Evolutionary conservation across 2,888 invertebrate genomes (phyloP).

Genomic region (Merodon equestris): DNA sequence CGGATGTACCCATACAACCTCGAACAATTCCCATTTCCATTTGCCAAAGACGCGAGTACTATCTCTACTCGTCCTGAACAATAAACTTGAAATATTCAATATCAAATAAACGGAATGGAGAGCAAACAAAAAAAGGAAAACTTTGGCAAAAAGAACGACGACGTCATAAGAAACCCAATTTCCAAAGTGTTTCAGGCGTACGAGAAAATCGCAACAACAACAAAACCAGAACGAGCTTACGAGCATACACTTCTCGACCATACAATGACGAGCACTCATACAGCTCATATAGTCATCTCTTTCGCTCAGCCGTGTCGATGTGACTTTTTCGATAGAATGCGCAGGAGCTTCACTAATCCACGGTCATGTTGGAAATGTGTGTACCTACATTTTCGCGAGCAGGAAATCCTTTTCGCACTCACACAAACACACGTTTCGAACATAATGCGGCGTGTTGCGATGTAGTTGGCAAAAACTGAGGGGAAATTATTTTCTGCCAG

Average conservation of each 20-base stretch:
- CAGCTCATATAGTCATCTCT: conserved; percentile 17
- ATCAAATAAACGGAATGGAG: conserved; percentile 1
- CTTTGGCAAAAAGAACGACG: conserved; percentile 53
- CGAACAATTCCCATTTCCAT: background rate
- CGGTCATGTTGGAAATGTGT: conserved; percentile 3
- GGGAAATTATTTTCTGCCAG: conserved; percentile 21
- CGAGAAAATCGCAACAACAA: conserved; percentile 15
- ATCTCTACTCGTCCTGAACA: background rate
- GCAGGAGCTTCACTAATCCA: conserved; percentile 38
- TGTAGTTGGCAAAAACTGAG: background rate
- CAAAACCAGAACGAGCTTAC: too few species aligned
- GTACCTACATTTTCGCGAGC: conserved; percentile 2
- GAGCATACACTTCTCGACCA: background rate
- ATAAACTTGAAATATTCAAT: too few species aligned
- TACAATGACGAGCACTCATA: too few species aligned
- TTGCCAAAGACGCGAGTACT: background rate
- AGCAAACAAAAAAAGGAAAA: conserved; percentile 7
- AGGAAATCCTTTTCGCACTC: conserved; percentile 10
- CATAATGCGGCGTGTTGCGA: too few species aligned
- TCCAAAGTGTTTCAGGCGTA: conserved; percentile 39
- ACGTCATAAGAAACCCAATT: conserved; percentile 63
- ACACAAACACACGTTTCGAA: too few species aligned
- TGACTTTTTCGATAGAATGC: conserved; percentile 40
- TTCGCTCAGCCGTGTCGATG: conserved; percentile 18
- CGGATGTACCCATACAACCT: too few species aligned